Conservation (phyloP, 2,888 invertebrate genomes). For the Hipparchia sbordonii region DNA sequence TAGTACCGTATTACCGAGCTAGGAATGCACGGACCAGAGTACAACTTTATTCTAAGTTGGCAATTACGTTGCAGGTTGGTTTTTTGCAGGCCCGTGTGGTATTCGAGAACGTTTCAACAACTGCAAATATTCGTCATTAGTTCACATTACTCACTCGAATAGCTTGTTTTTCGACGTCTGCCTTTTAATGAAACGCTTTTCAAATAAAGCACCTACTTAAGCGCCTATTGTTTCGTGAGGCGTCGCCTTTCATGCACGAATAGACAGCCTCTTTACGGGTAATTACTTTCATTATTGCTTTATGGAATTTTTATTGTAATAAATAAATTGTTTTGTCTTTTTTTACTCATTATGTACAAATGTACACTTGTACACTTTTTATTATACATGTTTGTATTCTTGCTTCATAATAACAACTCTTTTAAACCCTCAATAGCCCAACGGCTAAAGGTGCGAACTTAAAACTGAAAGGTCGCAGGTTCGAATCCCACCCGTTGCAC, state of each 20-base stretch:
- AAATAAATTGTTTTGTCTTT: constrained; percentile 5
- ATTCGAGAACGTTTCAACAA: constrained; percentile 62
- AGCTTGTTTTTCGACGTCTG: constrained; percentile 67
- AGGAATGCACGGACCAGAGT: constrained; percentile 48
- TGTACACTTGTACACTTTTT: neutral
- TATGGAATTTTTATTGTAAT: constrained; percentile 2
- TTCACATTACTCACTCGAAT: constrained; percentile 67
- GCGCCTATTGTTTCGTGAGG: constrained; percentile 43
- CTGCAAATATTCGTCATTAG: constrained; percentile 71
- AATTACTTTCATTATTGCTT: constrained; percentile 26
- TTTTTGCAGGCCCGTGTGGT: constrained; percentile 53
- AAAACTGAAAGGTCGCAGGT: no score
- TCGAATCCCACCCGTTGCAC: no score
- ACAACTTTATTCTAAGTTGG: constrained; percentile 64
- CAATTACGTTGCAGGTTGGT: constrained; percentile 66
- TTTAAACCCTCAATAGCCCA: no score
- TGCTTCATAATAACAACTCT: no score
- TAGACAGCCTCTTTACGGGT: constrained; percentile 38
- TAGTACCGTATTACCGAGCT: constrained; percentile 20
- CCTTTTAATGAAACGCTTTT: constrained; percentile 59
- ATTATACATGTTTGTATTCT: no score
- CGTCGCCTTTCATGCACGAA: constrained; percentile 40
- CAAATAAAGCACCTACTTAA: constrained; percentile 43
- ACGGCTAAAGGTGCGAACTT: no score
- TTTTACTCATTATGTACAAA: neutral